Conservation (phyloP, 2,113 vertebrate species). For the Amphiprion percula region DNA sequence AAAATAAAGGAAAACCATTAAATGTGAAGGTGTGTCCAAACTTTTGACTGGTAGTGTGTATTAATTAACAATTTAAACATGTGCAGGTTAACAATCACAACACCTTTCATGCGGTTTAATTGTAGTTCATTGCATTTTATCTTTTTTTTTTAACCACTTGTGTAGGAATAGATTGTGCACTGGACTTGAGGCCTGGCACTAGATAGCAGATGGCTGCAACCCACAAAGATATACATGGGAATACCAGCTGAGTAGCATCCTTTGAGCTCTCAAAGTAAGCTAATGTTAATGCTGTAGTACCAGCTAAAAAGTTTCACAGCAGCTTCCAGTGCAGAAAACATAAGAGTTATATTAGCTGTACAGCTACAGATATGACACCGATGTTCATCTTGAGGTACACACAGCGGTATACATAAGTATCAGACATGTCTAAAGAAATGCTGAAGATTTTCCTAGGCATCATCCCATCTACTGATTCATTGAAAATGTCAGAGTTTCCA, state of each 20-base stretch:
- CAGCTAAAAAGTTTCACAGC: background rate
- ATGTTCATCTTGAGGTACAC: constrained; percentile 16
- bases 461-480: background rate
- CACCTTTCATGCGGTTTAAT: too few species aligned
- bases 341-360: background rate
- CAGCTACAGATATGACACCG: constrained; percentile 7
- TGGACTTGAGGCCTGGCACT: too few species aligned
- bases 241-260: constrained; percentile 11
- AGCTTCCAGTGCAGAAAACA: constrained; percentile 6
- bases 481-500: constrained; percentile 19
- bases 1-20: too few species aligned
- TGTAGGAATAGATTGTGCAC: background rate
- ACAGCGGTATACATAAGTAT: background rate
- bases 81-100: too few species aligned
- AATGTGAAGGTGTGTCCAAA: too few species aligned
- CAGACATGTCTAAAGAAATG: constrained; percentile 2
- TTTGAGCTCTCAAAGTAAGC: background rate
- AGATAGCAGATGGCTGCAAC: background rate
- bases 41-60: too few species aligned
- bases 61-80: too few species aligned
- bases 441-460: background rate
- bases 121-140: too few species aligned
- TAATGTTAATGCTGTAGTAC: constrained; percentile 3
- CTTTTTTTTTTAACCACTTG: background rate
- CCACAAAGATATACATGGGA: background rate